Evolutionary conservation across 2,797 vertebrate genomes (phyloP).

Genomic region (Spondyliosoma cantharus): DNA sequence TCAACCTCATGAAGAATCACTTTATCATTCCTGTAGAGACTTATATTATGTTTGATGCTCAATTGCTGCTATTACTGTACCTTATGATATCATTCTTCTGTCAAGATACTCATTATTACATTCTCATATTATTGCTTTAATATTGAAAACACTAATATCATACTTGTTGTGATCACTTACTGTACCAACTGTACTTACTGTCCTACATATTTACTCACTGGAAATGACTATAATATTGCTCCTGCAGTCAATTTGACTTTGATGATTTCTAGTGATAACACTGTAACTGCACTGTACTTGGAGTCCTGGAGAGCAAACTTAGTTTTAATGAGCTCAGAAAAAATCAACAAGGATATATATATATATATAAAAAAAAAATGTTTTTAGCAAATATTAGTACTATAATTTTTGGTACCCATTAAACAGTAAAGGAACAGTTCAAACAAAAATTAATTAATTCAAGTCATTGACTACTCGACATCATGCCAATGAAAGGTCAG

Average conservation of each 20-base stretch:
- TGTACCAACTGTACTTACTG: neutral
- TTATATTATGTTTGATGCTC: neutral
- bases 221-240: no score
- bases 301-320: neutral
- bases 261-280: neutral
- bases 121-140: neutral
- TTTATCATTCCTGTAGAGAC: conserved; percentile 3
- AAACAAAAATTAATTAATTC: no score
- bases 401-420: neutral
- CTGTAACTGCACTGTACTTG: neutral
- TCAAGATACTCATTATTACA: neutral
- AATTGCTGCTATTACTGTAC: neutral
- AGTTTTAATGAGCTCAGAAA: neutral
- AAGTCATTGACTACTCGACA: no score
- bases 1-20: neutral
- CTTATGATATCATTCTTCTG: neutral
- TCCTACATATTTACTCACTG: neutral
- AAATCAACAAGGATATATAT: neutral
- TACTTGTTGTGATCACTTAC: neutral
- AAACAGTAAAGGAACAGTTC: no score
- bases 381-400: neutral
- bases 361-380: no score
- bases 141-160: neutral
- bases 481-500: no score
- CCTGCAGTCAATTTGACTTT: neutral